A percentile compares a stretch with the other conserved stretches of the same genome.
Evolutionary conservation across 1,140 invertebrate genomes (phyloP).

Genomic region (Vanessa tameamea): DNA sequence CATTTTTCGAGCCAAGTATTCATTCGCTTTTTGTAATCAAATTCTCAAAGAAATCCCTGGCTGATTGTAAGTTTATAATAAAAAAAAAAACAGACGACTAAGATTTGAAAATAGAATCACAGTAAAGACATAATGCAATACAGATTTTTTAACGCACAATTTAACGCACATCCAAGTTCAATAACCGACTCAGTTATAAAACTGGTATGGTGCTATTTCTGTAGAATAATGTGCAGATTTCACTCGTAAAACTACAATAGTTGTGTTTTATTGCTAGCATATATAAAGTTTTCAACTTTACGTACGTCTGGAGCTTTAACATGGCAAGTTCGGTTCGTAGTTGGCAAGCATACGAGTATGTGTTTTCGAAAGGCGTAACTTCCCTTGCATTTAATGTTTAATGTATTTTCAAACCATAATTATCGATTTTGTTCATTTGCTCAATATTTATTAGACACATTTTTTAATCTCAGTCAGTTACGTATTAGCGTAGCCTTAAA

Average conservation of each 20-base stretch:
- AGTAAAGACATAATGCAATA: background rate
- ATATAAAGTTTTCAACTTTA: conserved; percentile 54
- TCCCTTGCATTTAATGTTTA: conserved; percentile 15
- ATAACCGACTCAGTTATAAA: background rate
- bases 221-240: conserved; percentile 57
- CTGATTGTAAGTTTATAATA: background rate
- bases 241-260: conserved; percentile 57
- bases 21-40: conserved; percentile 1
- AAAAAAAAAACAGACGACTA: background rate
- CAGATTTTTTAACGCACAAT: background rate
- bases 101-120: background rate
- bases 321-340: conserved; percentile 23
- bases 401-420: background rate
- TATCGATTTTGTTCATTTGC: background rate
- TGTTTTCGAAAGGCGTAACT: conserved; percentile 22
- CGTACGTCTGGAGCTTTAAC: conserved; percentile 37
- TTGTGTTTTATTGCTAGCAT: conserved; percentile 53
- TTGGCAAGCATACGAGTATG: conserved; percentile 31
- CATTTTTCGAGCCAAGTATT: conserved; percentile 17
- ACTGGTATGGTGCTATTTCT: conserved; percentile 4
- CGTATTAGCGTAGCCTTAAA: no score
- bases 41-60: conserved; percentile 1
- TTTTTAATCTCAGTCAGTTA: no score
- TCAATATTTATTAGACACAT: no score
- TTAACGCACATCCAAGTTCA: background rate